Evolutionary conservation across 2,797 vertebrate genomes (phyloP), one percentile per base, ranked within the genome.

Genomic region (Enteromius treurensis): DNA sequence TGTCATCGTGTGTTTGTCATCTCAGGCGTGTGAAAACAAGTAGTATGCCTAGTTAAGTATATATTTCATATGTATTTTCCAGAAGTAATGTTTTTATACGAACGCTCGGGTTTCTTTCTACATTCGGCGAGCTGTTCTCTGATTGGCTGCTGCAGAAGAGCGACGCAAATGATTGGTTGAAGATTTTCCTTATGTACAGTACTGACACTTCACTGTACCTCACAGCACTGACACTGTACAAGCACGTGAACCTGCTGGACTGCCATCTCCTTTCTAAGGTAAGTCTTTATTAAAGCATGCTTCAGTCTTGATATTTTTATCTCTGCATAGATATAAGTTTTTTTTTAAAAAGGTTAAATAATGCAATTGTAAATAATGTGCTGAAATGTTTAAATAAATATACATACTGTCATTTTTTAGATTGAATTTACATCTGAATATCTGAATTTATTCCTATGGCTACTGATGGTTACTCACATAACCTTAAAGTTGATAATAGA

Each of bases 111-210:
- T 37, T 73, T 74, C 29, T 17, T 37, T 11, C 14, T 1, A 51
- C 45, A 2, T 17, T 64, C 29, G 74, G 14, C 32, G 6, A 5
- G 1, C 19, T 47, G 11, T 45, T 77, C 49, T 83, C 74, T 82
- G 19, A 83, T 77, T 77, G 81, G 81, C 64, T 68, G 81, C 29
- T 47, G 40, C 4, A 40, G 13, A 8, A 58, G 29, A 47, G 5
- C 23, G 21, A 58, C 13, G 47, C 10, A 23, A 45, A 32, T 58
- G 73, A 83, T 83, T 83, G 81, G 81, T 83, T 40, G 51, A 76
- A 45, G 2, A 42, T 69, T n/a, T 58, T 45, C 64, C 34, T 29
- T 29, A 15, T 19, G 23, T 77, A 58, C 47, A 6, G 49, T 21
- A 5, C 26, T n/a, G 65, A 74, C 14, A 2, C 21, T 2, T 51